Percentiles rank a stretch among this genome's conserved stretches.
phyloP scores from a whole-genome alignment of 2,888 invertebrate genomes.

The Tethea ocularis region DNA sequence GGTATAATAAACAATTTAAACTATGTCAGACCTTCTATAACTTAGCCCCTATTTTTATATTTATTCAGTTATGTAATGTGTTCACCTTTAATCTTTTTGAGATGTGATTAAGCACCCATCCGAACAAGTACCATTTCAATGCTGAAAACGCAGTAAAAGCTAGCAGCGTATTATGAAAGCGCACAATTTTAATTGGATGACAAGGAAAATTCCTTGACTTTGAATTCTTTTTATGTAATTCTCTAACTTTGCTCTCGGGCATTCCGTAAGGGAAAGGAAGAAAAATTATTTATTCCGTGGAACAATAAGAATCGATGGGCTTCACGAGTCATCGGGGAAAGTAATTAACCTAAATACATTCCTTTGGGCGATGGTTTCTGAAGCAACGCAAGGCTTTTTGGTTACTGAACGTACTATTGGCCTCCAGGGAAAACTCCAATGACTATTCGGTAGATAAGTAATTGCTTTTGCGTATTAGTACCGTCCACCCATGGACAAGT shows the following conservation, averaged over 20 bases:
- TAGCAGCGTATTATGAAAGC: not conserved
- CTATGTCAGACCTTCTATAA: too few relatives aligned
- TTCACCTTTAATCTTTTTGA: not conserved
- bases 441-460: constrained; percentile 9
- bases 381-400: constrained; percentile 18
- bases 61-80: not conserved
- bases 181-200: constrained; percentile 6
- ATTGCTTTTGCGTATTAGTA: constrained; percentile 2
- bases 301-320: constrained; percentile 47
- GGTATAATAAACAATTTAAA: too few relatives aligned
- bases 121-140: not conserved
- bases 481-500: not conserved
- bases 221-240: not conserved
- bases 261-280: constrained; percentile 18
- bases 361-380: constrained; percentile 23
- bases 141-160: not conserved
- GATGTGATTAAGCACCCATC: not conserved
- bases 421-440: constrained; percentile 20
- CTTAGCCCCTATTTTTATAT: not conserved
- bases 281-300: constrained; percentile 31
- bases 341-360: constrained; percentile 56
- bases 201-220: constrained; percentile 6
- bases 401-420: constrained; percentile 24
- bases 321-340: constrained; percentile 42
- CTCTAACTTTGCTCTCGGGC: constrained; percentile 7